A percentile compares a stretch with the other conserved stretches of the same genome.
These are phyloP conservation scores for Salvator merianae DNA, from an alignment of 2,113 vertebrate species.

Conservation along the genomic window DNA sequence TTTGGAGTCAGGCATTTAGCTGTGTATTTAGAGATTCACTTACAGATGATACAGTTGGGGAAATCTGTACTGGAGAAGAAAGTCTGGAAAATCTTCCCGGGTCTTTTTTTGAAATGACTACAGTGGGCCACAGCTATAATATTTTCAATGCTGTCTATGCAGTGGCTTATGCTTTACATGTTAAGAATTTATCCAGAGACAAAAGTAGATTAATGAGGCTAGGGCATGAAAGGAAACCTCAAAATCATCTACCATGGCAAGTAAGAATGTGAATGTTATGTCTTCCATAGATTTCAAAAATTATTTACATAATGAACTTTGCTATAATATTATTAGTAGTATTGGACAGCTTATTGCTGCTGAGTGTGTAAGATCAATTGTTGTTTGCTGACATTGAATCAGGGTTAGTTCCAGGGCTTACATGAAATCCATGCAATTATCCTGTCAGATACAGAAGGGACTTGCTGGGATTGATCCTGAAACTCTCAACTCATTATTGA, in stretches of 20 bases:
- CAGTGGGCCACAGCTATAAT: not conserved
- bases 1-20: not conserved
- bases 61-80: not conserved
- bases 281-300: no score
- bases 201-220: not conserved
- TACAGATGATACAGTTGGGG: fast-evolving
- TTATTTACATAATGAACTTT: no score
- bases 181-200: not conserved
- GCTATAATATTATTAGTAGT: no score
- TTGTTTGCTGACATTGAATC: no score
- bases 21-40: not conserved
- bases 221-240: not conserved
- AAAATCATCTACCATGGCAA: not conserved
- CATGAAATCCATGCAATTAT: no score
- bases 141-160: not conserved
- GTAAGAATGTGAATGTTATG: not conserved
- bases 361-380: not conserved
- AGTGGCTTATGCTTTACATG: not conserved
- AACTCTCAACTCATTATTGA: no score
- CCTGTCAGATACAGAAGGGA: no score
- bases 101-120: not conserved
- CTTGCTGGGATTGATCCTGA: no score
- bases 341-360: not conserved
- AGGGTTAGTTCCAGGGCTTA: no score
- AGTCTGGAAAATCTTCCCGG: not conserved